phyloP scores from a whole-genome alignment of 2,888 invertebrate genomes.

The Blastobasis adustella region DNA sequence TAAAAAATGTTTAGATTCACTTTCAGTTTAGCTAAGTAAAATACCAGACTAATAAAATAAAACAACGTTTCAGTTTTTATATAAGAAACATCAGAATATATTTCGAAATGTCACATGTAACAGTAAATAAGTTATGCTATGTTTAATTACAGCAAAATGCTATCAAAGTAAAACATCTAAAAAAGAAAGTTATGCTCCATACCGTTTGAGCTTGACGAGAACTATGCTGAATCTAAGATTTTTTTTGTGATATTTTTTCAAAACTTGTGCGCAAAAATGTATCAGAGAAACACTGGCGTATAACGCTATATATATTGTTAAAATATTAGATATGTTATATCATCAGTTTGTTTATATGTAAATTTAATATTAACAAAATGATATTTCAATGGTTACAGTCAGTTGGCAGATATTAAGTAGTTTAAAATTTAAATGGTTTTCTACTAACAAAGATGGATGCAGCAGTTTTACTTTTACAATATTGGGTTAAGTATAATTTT shows the following conservation, averaged over 20 bases:
- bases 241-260: conserved; percentile 23
- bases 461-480: too few relatives aligned
- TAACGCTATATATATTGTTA: conserved; percentile 21
- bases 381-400: conserved; percentile 46
- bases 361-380: conserved; percentile 29
- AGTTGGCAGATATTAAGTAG: conserved; percentile 16
- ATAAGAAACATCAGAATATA: conserved; percentile 70
- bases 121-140: conserved; percentile 35
- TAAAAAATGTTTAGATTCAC: too few relatives aligned
- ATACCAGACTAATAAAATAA: conserved; percentile 22
- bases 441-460: too few relatives aligned
- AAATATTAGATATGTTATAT: conserved; percentile 45
- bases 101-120: conserved; percentile 64
- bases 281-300: conserved; percentile 48
- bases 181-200: conserved; percentile 14
- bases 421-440: too few relatives aligned
- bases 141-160: conserved; percentile 3
- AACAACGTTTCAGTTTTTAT: conserved; percentile 28
- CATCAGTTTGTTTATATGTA: conserved; percentile 17
- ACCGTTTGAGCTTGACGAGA: conserved; percentile 17
- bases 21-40: too few relatives aligned
- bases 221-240: conserved; percentile 28
- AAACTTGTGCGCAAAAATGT: conserved; percentile 49
- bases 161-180: conserved; percentile 11
- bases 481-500: too few relatives aligned